These are phyloP conservation scores for Spatula clypeata DNA, from an alignment of 2,797 vertebrate species.

Conservation along the genomic window DNA sequence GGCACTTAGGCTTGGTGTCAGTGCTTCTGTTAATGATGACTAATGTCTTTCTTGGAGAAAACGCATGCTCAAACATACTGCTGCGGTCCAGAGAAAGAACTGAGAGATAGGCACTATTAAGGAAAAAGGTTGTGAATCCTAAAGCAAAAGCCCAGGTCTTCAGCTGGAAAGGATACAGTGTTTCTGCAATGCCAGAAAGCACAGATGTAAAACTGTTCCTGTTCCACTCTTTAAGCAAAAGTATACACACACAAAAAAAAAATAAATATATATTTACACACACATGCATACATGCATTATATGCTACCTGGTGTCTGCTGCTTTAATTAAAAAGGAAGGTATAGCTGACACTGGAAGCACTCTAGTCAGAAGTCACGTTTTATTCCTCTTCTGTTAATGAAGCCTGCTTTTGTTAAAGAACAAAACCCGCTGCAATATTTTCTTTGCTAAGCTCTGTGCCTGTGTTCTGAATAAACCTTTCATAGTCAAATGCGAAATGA, in stretches of 20 bases:
- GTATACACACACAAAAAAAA: neutral
- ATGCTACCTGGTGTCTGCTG: neutral
- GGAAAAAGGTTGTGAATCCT: constrained; percentile 49
- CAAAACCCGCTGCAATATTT: neutral
- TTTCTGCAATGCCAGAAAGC: neutral
- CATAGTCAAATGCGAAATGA: constrained; percentile 32
- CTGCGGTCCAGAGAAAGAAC: constrained; percentile 44
- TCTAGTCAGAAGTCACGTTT: neutral
- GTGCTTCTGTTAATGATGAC: constrained; percentile 94
- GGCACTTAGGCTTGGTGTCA: constrained; percentile 93
- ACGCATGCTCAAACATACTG: constrained; percentile 81
- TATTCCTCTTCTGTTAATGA: neutral
- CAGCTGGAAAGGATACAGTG: neutral
- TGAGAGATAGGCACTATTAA: constrained; percentile 26
- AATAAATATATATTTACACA: neutral
- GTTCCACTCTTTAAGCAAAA: neutral
- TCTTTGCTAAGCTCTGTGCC: neutral
- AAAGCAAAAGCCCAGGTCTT: constrained; percentile 76
- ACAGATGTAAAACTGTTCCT: neutral
- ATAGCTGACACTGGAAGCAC: neutral
- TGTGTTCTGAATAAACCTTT: constrained; percentile 53
- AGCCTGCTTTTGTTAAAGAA: constrained; percentile 26
- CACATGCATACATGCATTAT: neutral
- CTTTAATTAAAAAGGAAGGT: neutral
- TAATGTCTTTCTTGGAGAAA: constrained; percentile 91